phyloP scores from a whole-genome alignment of 2,888 invertebrate species.

The Drosophila helvetica region DNA sequence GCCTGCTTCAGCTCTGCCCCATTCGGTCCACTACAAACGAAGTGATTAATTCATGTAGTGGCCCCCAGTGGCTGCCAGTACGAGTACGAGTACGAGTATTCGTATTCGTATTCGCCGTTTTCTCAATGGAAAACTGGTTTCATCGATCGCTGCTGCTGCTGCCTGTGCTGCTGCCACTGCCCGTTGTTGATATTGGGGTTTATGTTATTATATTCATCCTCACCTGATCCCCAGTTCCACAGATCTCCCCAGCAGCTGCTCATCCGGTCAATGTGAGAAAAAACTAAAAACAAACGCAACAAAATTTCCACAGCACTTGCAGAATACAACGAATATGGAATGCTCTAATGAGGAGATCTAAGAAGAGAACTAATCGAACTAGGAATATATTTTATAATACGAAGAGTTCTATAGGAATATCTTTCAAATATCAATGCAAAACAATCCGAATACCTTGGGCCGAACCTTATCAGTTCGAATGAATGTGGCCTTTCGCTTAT shows the following conservation, averaged over 20 bases:
- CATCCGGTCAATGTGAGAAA: constrained; percentile 80
- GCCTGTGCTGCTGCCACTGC: constrained; percentile 31
- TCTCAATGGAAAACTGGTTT: constrained; percentile 79
- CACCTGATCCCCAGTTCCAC: constrained; percentile 73
- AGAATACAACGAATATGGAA: constrained; percentile 3
- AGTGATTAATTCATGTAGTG: constrained; percentile 79
- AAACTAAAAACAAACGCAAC: constrained; percentile 55
- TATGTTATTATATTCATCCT: constrained; percentile 81
- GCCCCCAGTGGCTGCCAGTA: constrained; percentile 11
- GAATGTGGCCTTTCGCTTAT: no score
- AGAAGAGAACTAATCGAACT: no score
- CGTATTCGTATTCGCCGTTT: constrained; percentile 66
- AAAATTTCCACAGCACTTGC: constrained; percentile 5
- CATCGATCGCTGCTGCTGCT: constrained; percentile 54
- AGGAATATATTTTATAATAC: no score
- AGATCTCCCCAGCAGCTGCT: constrained; percentile 73
- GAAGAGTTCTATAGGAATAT: no score
- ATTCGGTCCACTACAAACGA: constrained; percentile 74
- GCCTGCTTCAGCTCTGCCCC: constrained; percentile 60
- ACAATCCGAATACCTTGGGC: no score
- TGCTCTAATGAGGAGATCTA: constrained; percentile 3
- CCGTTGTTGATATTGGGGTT: constrained; percentile 78
- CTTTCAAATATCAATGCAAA: no score
- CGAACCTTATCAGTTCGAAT: no score
- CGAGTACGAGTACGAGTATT: constrained; percentile 1